These are phyloP conservation scores for Eupelmus urozonus DNA, from an alignment of 2,888 invertebrate species.

Conservation along the genomic window DNA sequence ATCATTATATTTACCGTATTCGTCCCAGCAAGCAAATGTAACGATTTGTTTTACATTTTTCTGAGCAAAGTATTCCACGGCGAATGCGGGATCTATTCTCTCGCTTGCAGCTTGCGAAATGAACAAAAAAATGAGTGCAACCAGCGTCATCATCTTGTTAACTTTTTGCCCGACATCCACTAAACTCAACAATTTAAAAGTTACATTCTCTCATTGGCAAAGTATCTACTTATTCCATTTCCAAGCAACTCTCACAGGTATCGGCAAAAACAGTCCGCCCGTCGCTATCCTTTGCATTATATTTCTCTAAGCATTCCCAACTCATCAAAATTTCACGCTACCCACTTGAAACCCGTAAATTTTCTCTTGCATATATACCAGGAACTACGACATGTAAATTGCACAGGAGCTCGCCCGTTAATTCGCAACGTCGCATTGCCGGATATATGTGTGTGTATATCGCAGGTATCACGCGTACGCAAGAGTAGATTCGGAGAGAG, in stretches of 20 bases:
- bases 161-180: not conserved
- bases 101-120: not conserved
- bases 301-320: constrained; percentile 8
- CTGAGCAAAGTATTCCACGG: constrained; percentile 60
- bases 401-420: constrained; percentile 30
- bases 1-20: constrained; percentile 50
- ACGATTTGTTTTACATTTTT: constrained; percentile 63
- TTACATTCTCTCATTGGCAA: not conserved
- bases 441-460: not conserved
- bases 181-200: not conserved
- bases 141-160: not conserved
- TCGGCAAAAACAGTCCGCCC: no score
- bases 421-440: constrained; percentile 15
- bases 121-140: not conserved
- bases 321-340: no score
- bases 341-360: no score
- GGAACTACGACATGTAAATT: constrained; percentile 47
- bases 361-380: constrained; percentile 27
- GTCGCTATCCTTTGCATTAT: no score
- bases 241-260: no score
- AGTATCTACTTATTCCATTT: no score
- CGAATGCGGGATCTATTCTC: constrained; percentile 49
- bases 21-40: constrained; percentile 64
- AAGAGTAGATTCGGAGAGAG: not conserved
- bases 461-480: not conserved